Evolutionary conservation across 1,140 invertebrate species (phyloP), one percentile per base, ranked within the genome.

Genomic region (Drosophila guanche): DNA sequence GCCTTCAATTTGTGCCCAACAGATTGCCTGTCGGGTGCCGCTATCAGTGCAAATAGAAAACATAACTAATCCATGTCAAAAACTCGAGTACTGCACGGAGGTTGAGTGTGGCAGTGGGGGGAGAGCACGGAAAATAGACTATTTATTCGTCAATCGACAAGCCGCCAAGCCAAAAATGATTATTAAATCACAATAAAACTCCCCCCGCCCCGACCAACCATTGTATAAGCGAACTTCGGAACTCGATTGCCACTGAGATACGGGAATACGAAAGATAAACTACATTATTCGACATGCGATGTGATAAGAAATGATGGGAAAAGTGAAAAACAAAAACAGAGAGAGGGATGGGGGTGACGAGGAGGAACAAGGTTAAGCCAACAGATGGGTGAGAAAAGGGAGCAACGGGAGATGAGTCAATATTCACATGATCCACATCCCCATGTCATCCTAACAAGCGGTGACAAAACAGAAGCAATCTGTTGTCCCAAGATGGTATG

Each of bases 1-100:
- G 25, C 66, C 63, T 56, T 69, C 63, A 65, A 69, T 69, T 69
- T 37, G 16, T 12, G 33, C 12, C 10, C 33, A 37, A 37, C 33
- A 37, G 33, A 37, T 37, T 37, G 33, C 33, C 33, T 37, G 33
- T 37, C 33, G 33, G 33, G 33, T 10, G 50, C 43, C 12, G 43
- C 43, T 69, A 69, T 69, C 66, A 69, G 66, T 68, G 63, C 66
- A 69, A 69, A 69, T 69, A 69, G 66, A 69, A 69, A 69, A 69
- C 66, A 69, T 68, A 69, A 68, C 66, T 69, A 69, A 69, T 69
- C 66, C 66, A 56, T 69, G 66, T 69, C 66, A 69, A 56, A 69
- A 48, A 69, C 63, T 56, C 33, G 45, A 68, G 66, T 56, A 41
- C 33, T 50, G 33, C 25, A 46, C 42, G 20, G 20, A n/a, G 61